These are phyloP conservation scores for Penelope pileata DNA, from an alignment of 2,113 vertebrate species.

Conservation along the genomic window DNA sequence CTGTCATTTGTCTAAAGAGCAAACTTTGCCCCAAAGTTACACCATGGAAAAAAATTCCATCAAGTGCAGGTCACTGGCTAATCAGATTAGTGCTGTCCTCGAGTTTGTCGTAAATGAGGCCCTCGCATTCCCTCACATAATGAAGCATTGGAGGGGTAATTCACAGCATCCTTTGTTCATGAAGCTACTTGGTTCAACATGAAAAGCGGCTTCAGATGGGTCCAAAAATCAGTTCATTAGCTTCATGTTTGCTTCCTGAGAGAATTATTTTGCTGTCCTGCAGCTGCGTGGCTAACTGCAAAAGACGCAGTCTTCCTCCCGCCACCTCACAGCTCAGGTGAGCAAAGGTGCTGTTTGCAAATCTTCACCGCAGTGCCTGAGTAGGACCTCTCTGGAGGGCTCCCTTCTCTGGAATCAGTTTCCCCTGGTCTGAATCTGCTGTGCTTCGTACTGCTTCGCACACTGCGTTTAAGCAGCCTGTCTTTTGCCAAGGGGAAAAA, in stretches of 20 bases:
- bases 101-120: rapidly evolving
- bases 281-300: not conserved
- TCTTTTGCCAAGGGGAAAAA: not conserved
- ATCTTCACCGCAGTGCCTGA: rapidly evolving
- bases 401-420: not conserved
- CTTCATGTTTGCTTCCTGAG: not conserved
- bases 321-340: not conserved
- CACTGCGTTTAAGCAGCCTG: not conserved
- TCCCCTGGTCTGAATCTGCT: not conserved
- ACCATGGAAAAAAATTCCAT: not conserved
- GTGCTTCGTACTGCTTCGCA: not conserved
- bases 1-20: not conserved
- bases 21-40: not conserved
- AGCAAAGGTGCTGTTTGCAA: not conserved
- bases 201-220: not conserved
- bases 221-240: not conserved
- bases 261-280: not conserved
- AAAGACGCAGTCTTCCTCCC: not conserved
- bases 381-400: not conserved
- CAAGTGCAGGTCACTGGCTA: not conserved
- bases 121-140: not conserved
- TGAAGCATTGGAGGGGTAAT: not conserved
- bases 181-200: not conserved
- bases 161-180: not conserved
- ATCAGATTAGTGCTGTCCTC: not conserved